Evolutionary conservation across 2,888 invertebrate genomes (phyloP).

Genomic region (Cheilosia urbana): DNA sequence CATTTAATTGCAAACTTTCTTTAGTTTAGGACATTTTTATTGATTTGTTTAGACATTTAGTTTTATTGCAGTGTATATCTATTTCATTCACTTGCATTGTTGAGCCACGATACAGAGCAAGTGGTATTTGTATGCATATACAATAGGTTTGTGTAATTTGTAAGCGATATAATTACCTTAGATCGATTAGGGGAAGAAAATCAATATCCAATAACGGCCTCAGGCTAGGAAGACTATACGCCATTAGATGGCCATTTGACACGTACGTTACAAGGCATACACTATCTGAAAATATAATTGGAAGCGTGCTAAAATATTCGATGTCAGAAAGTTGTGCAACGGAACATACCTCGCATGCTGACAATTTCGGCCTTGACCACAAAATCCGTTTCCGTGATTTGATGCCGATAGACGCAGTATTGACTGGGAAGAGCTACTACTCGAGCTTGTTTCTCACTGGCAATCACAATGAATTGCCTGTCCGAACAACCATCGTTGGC

Average conservation of each 20-base stretch:
- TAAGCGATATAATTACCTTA: slow-evolving; percentile 87
- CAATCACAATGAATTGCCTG: slow-evolving; percentile 96
- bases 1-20: slow-evolving; percentile 61
- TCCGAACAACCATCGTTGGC: slow-evolving; percentile 86
- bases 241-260: slow-evolving; percentile 96
- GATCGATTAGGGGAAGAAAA: slow-evolving; percentile 96
- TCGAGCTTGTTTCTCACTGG: slow-evolving; percentile 97
- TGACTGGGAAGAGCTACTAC: slow-evolving; percentile 97
- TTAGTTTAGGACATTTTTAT: slow-evolving; percentile 23
- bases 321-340: neutral
- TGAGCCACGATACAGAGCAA: slow-evolving; percentile 36
- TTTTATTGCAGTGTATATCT: slow-evolving; percentile 31
- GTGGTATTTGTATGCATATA: slow-evolving; percentile 39
- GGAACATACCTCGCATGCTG: slow-evolving; percentile 90
- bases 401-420: slow-evolving; percentile 96
- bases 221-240: slow-evolving; percentile 97
- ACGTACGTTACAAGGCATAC: slow-evolving; percentile 97
- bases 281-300: slow-evolving; percentile 89
- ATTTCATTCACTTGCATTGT: slow-evolving; percentile 27
- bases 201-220: slow-evolving; percentile 96
- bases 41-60: slow-evolving; percentile 31
- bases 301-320: neutral
- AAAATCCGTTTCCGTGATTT: slow-evolving; percentile 96
- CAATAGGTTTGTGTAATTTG: slow-evolving; percentile 2
- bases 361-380: slow-evolving; percentile 97